A percentile compares a stretch with the other conserved stretches of the same genome.
Conservation (phyloP, 2,888 invertebrate species). For the Drosophila prolongata region DNA sequence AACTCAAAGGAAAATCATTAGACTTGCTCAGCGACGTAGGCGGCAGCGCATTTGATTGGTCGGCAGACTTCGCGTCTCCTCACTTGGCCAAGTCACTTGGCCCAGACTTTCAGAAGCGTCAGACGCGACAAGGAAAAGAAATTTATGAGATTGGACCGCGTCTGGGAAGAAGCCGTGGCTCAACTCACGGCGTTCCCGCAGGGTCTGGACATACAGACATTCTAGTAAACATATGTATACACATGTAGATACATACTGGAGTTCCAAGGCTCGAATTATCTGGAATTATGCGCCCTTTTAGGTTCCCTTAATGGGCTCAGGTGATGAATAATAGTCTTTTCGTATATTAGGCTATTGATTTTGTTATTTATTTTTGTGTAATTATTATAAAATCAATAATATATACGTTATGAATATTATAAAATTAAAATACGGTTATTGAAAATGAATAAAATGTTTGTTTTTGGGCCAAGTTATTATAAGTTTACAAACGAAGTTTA, state of each 20-base stretch:
- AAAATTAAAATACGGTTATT: too few species aligned
- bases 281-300: neutral
- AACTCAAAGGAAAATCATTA: conserved; percentile 17
- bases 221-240: neutral
- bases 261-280: neutral
- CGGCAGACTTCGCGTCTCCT: conserved; percentile 52
- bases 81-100: conserved; percentile 25
- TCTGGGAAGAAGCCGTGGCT: conserved; percentile 2
- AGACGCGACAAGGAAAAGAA: conserved; percentile 4
- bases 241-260: neutral
- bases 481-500: too few species aligned
- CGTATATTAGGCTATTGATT: too few species aligned
- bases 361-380: too few species aligned
- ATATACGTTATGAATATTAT: too few species aligned
- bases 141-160: neutral
- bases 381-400: too few species aligned
- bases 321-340: too few species aligned
- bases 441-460: too few species aligned
- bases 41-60: conserved; percentile 59
- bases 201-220: neutral
- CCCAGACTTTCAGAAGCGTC: conserved; percentile 3
- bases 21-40: conserved; percentile 22
- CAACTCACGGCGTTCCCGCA: neutral
- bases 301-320: too few species aligned
- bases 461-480: too few species aligned